Conservation (phyloP, 2,888 invertebrate genomes). For the Perithous albicinctus region DNA sequence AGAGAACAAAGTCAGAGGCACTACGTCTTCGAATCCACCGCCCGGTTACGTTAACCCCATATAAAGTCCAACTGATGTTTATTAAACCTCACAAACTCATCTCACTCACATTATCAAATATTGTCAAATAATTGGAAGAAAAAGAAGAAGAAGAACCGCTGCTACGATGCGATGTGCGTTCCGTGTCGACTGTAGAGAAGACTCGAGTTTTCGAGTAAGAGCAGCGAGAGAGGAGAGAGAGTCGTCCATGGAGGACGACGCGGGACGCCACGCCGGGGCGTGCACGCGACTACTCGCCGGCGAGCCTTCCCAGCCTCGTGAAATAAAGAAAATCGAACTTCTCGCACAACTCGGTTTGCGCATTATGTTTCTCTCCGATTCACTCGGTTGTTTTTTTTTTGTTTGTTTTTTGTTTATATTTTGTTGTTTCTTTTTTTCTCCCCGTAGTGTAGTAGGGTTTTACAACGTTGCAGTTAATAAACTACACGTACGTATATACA, state of each 20-base stretch:
- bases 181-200: conserved; percentile 2
- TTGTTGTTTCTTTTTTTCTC: too few species aligned
- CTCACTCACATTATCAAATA: conserved; percentile 18
- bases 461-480: neutral
- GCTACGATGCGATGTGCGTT: neutral
- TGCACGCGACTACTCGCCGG: conserved; percentile 74
- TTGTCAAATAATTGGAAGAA: neutral
- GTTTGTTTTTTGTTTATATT: too few species aligned
- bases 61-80: conserved; percentile 46
- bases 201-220: conserved; percentile 32
- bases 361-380: conserved; percentile 13
- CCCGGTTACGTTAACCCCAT: conserved; percentile 60
- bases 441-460: too few species aligned
- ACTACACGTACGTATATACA: neutral
- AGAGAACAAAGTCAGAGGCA: conserved; percentile 27
- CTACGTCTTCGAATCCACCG: conserved; percentile 48
- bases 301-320: conserved; percentile 20
- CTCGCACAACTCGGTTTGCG: conserved; percentile 17
- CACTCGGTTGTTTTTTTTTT: too few species aligned
- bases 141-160: too few species aligned
- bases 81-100: conserved; percentile 46
- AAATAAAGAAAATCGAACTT: conserved; percentile 28
- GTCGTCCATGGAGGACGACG: conserved; percentile 56
- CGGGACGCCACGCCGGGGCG: conserved; percentile 85
- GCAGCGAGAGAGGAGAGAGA: conserved; percentile 30